Conservation (phyloP, 2,113 vertebrate genomes). For the Marmota monax region DNA sequence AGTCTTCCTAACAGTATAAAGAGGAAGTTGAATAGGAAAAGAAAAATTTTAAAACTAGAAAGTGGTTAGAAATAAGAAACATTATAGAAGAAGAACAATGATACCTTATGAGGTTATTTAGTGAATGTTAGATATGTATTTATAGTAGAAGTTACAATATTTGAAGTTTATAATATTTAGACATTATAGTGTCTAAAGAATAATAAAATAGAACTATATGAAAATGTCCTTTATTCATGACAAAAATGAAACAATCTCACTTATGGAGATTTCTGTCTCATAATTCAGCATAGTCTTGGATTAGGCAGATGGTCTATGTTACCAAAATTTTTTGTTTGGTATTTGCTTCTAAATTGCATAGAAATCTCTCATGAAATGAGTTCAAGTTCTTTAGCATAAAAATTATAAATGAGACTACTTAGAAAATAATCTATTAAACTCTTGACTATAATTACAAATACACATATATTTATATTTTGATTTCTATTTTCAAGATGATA, state of each 20-base stretch:
- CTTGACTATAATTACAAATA: conserved; percentile 18
- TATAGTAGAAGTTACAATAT: too few relatives aligned
- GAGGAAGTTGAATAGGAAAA: neutral
- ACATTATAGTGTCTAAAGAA: neutral
- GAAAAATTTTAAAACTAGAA: conserved; percentile 22
- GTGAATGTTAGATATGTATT: neutral
- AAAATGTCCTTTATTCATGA: conserved; percentile 77
- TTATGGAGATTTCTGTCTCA: neutral
- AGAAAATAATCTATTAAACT: conserved; percentile 30
- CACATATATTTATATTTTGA: neutral
- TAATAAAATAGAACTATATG: neutral
- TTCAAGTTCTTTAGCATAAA: conserved; percentile 53
- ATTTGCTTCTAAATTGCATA: conserved; percentile 64
- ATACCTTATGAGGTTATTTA: neutral
- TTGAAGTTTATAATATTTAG: neutral
- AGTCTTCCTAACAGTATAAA: conserved; percentile 31
- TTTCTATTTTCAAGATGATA: conserved; percentile 47
- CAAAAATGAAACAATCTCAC: conserved; percentile 67
- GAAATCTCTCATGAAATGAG: conserved; percentile 53
- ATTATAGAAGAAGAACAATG: neutral
- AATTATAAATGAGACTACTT: conserved; percentile 23
- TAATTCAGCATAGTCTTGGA: conserved; percentile 31
- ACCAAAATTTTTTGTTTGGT: conserved; percentile 24
- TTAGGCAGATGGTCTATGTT: conserved; percentile 69
- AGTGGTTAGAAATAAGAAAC: conserved; percentile 52